A percentile compares a stretch with the other conserved stretches of the same genome.
phyloP scores from a whole-genome alignment of 2,797 vertebrate species.

The Peromyscus eremicus region DNA sequence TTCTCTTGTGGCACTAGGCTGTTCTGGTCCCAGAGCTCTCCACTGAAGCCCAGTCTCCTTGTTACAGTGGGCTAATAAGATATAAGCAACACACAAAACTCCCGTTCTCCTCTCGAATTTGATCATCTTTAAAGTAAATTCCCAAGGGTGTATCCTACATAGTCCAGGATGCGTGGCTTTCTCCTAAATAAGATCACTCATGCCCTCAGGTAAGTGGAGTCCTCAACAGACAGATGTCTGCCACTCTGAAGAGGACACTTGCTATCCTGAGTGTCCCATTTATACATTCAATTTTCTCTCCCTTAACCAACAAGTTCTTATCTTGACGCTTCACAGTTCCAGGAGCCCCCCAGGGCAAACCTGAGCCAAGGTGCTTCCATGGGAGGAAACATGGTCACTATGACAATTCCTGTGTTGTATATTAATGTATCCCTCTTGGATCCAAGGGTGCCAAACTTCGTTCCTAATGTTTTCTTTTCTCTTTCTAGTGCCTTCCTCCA shows the following conservation, averaged over 20 bases:
- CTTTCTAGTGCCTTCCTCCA: background rate
- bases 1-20: background rate
- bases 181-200: background rate
- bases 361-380: background rate
- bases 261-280: background rate
- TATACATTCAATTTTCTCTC: background rate
- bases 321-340: background rate
- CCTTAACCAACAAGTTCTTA: background rate
- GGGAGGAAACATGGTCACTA: background rate
- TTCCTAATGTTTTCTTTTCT: background rate
- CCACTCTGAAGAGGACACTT: background rate
- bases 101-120: background rate
- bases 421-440: background rate
- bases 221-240: background rate
- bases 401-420: background rate
- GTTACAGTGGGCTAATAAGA: background rate
- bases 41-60: background rate
- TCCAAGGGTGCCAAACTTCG: background rate
- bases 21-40: background rate
- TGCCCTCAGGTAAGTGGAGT: background rate
- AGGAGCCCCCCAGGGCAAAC: background rate
- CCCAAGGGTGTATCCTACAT: no score
- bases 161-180: background rate
- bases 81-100: background rate
- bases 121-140: background rate